phyloP scores from a whole-genome alignment of 2,113 vertebrate species.

The Pelusios castaneus region DNA sequence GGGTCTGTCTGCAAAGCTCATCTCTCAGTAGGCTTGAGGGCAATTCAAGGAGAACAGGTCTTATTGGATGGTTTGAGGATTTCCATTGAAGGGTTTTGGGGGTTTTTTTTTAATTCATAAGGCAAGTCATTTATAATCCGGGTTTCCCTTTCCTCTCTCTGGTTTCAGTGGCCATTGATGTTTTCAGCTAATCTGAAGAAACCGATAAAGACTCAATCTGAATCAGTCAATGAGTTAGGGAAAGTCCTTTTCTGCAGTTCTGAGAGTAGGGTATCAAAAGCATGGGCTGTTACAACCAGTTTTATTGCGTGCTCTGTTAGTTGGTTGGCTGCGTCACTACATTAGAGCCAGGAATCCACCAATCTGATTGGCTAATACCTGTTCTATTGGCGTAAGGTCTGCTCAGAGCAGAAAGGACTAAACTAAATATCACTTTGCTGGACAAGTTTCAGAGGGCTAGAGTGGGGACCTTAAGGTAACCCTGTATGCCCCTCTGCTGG shows the following conservation, averaged over 20 bases:
- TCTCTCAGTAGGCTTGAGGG: fast-evolving
- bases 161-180: background rate
- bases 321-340: background rate
- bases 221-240: background rate
- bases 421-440: background rate
- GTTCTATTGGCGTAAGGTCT: background rate
- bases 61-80: fast-evolving
- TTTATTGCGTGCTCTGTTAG: background rate
- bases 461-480: background rate
- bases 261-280: background rate
- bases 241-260: background rate
- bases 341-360: background rate
- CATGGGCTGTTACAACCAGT: constrained; percentile 13
- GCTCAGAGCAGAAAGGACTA: fast-evolving
- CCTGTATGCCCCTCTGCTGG: background rate
- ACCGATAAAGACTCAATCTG: background rate
- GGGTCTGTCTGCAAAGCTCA: background rate
- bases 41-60: background rate
- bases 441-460: background rate
- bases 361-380: background rate
- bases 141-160: background rate
- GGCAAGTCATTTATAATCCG: background rate
- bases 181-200: background rate
- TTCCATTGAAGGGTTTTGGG: background rate
- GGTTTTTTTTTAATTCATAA: too few species aligned